Evolutionary conservation across 2,888 invertebrate genomes (phyloP), one percentile per base, ranked within the genome.

Genomic region (Lissonota sp.): DNA sequence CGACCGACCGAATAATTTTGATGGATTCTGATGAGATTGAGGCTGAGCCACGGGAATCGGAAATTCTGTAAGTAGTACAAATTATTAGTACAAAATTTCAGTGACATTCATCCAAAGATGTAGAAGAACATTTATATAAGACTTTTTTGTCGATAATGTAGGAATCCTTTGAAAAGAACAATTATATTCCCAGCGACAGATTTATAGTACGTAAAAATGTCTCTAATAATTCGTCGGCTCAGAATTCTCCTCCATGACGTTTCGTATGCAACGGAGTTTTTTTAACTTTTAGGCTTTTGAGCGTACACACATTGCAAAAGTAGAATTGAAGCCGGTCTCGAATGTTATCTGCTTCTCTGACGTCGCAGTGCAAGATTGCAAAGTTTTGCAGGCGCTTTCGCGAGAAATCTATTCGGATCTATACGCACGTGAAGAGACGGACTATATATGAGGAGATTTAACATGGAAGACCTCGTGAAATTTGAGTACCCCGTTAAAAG

Each of bases 401-500:
- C 82, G 73, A 79, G 70, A 77, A 37, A 57, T 70, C n/a, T 8
- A 55, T 5, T 40, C 16, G 16, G 16, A n/a, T 42, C 49, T 49
- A 40, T 66, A 51, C 53, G 14, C 14, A 6, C 6, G 55, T 10
- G 39, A 46, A 69, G 2, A 53, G 12, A 6, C 6, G 14, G 14
- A 14, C 53, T 6, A 6, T 6, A 7, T 12, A 14, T 53, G 14
- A 53, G 53, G 7, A 12, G 53, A 12, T 51, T 40, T 51, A 60
- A 60, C 66, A 75, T 51, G 75, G 67, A 74, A 74, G 77, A 81
- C 26, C 83, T 84, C 88, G 83, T 85, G 84, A 88, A 87, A 87
- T 87, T 88, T 86, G 84, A 88, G 75, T 82, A 62, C 72, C 67
- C 73, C 84, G 64, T 85, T 88, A 84, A 86, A 86, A 73, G 66